Percentiles rank a stretch among this genome's conserved stretches.
These are phyloP conservation scores for Festucalex cinctus DNA, from an alignment of 2,113 vertebrate species.

Conservation along the genomic window DNA sequence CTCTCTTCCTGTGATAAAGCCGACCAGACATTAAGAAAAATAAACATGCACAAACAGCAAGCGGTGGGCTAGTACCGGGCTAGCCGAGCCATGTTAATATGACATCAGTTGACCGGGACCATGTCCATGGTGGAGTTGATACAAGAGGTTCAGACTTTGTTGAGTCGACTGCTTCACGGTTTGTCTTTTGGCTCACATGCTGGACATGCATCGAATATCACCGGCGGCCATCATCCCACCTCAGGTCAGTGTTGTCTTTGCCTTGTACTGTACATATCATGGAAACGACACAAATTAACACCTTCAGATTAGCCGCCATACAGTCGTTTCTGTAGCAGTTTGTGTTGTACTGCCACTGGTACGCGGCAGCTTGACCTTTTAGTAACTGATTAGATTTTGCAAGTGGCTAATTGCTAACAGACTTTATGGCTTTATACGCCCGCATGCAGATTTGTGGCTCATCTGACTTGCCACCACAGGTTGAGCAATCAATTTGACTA, in stretches of 20 bases:
- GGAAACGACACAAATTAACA: background rate
- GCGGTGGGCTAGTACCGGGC: constrained; percentile 1
- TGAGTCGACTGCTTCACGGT: constrained; percentile 19
- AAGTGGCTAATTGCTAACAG: constrained; percentile 26
- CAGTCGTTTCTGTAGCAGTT: background rate
- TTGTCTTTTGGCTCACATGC: constrained; percentile 37
- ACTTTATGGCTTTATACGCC: background rate
- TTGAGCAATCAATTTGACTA: background rate
- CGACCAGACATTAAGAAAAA: constrained; percentile 40
- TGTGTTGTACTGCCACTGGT: background rate
- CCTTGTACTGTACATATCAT: background rate
- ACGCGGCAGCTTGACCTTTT: constrained; percentile 10
- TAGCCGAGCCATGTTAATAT: background rate
- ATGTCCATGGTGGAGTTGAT: constrained; percentile 46
- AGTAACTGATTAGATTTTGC: constrained; percentile 43
- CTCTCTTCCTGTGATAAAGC: constrained; percentile 57
- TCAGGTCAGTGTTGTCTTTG: constrained; percentile 38
- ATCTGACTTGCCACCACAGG: background rate
- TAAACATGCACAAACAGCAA: constrained; percentile 35
- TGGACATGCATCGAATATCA: constrained; percentile 11
- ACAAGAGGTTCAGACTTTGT: constrained; percentile 22
- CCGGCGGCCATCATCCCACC: background rate
- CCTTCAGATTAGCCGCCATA: background rate
- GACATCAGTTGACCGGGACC: background rate
- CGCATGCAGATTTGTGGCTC: background rate